A percentile compares a stretch with the other conserved stretches of the same genome.
Evolutionary conservation across 1,140 invertebrate genomes (phyloP).

Genomic region (Drosophila trapezifrons): DNA sequence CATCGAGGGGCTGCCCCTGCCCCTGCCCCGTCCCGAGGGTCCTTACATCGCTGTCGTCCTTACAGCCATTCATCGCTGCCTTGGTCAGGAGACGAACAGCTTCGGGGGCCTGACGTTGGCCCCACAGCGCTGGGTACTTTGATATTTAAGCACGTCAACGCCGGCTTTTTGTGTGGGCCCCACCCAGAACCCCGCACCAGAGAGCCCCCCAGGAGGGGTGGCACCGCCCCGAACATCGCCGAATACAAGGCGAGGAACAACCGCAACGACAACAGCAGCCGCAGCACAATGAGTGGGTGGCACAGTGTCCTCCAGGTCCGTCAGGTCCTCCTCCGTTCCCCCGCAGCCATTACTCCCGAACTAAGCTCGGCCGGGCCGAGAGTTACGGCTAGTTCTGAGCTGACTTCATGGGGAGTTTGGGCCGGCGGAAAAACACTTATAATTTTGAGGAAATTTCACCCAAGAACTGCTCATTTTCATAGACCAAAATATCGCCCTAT

Average conservation of each 20-base stretch:
- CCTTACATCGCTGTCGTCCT: not conserved
- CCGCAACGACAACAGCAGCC: constrained; percentile 41
- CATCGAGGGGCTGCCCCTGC: constrained; percentile 46
- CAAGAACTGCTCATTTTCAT: constrained; percentile 5
- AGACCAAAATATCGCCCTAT: constrained; percentile 2
- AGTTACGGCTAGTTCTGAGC: not conserved
- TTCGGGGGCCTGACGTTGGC: too few species aligned
- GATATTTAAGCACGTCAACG: constrained; percentile 77
- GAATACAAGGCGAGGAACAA: constrained; percentile 47
- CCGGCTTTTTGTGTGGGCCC: too few species aligned
- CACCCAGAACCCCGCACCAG: not conserved
- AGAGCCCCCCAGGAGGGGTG: not conserved
- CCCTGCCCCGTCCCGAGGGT: too few species aligned
- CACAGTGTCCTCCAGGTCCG: constrained; percentile 40
- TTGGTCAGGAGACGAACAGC: too few species aligned
- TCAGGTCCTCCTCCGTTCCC: not conserved
- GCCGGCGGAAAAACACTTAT: not conserved
- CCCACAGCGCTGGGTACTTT: constrained; percentile 62
- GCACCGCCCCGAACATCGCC: constrained; percentile 27
- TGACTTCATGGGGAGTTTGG: not conserved
- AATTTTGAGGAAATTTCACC: not conserved
- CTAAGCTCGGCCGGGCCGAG: constrained; percentile 7
- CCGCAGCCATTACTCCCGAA: constrained; percentile 12
- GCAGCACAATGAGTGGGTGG: constrained; percentile 39
- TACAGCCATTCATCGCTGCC: too few species aligned